phyloP scores from a whole-genome alignment of 2,113 vertebrate species.

The human region GRCh38 chr3:174704001-174704500 shows the following conservation, averaged over 20 bases:
- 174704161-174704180: background rate
- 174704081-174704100: background rate
- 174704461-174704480: too few species aligned
- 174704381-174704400: background rate
- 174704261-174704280: background rate
- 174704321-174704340: background rate
- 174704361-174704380: background rate
- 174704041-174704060: conserved; percentile 31
- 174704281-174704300: background rate
- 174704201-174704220: background rate
- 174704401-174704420: background rate
- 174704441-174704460: too few species aligned
- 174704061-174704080: background rate
- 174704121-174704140: background rate
- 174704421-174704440: background rate
- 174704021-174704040: background rate
- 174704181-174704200: background rate
- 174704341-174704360: background rate
- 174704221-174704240: background rate
- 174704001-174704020: background rate
- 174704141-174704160: background rate
- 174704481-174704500: conserved; percentile 25
- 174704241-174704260: conserved; percentile 18
- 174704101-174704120: background rate
- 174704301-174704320: background rate